Evolutionary conservation across 2,888 invertebrate species (phyloP).

Genomic region (Coenonympha glycerion): DNA sequence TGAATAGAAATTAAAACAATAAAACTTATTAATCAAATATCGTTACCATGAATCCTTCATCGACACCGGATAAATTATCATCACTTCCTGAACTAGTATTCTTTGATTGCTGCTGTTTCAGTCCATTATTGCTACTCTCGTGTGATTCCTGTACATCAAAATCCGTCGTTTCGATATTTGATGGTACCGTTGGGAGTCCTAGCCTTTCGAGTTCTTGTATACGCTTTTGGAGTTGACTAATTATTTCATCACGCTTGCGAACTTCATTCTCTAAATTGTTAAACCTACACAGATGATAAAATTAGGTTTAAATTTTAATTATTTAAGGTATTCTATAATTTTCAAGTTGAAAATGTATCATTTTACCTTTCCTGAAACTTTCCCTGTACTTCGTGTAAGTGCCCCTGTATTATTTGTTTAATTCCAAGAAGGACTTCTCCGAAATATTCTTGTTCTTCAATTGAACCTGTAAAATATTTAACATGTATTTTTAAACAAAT

Average conservation of each 20-base stretch:
- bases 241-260: constrained; percentile 86
- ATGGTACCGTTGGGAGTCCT: constrained; percentile 40
- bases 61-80: constrained; percentile 52
- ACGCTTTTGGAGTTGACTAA: constrained; percentile 83
- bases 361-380: constrained; percentile 79
- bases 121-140: constrained; percentile 22
- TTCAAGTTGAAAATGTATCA: background rate
- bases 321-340: background rate
- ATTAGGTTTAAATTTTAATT: background rate
- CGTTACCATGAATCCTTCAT: constrained; percentile 70
- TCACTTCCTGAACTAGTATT: constrained; percentile 68
- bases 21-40: too few relatives aligned
- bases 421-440: constrained; percentile 86
- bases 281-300: constrained; percentile 64
- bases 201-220: constrained; percentile 80
- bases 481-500: constrained; percentile 5
- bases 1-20: too few relatives aligned
- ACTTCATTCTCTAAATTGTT: constrained; percentile 87
- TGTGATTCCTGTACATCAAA: constrained; percentile 20
- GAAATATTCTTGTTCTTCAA: constrained; percentile 87
- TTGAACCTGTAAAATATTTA: constrained; percentile 66
- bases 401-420: constrained; percentile 86
- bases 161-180: background rate
- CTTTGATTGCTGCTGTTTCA: constrained; percentile 38
- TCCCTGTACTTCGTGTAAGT: constrained; percentile 81